Evolutionary conservation across 2,888 invertebrate genomes (phyloP), one percentile per base, ranked within the genome.

Genomic region (Timema podura): DNA sequence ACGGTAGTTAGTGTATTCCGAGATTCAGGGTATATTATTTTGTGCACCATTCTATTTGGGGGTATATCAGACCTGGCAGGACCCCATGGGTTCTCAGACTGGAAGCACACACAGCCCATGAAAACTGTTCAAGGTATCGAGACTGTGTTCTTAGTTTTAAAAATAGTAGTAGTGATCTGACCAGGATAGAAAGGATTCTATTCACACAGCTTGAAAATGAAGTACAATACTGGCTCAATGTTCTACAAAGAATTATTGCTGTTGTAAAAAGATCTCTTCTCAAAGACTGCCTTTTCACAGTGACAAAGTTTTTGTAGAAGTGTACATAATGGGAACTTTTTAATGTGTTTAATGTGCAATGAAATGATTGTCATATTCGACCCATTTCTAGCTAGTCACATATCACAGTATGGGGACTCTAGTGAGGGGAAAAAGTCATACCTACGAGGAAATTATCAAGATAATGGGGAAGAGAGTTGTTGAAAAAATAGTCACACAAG

Each of bases 291-390:
- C 16, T 15, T 64, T 64, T 44, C 9, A 64, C 44, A 5, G 8
- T 45, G 64, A 64, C 44, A 11, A 64, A 57, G 11, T 57, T 9
- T 11, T 57, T 57, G 57, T n/a, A n/a, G 57, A 57, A 57, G 2
- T 64, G 64, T 64, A 30, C 64, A 64, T 64, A 64, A 64, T 64
- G 64, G 64, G 15, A 64, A 64, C 64, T 15, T 64, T 64, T 44
- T 64, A n/a, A 30, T 57, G 57, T 2, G 1, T 16, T 11, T 16
- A 16, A 57, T 64, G 30, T 30, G 13, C 9, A 64, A 9, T 16
- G 1, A 64, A 16, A 6, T 64, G 6, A 64, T 15, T 51, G 51
- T 3, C 3, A 51, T n/a, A 11, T 13, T 51, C 11, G 11, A 51
- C 11, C 11, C 11, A 51, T 51, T 51, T 51, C n/a, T 51, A n/a